Conservation (phyloP, 2,888 invertebrate genomes). For the Antheraea assamensis region DNA sequence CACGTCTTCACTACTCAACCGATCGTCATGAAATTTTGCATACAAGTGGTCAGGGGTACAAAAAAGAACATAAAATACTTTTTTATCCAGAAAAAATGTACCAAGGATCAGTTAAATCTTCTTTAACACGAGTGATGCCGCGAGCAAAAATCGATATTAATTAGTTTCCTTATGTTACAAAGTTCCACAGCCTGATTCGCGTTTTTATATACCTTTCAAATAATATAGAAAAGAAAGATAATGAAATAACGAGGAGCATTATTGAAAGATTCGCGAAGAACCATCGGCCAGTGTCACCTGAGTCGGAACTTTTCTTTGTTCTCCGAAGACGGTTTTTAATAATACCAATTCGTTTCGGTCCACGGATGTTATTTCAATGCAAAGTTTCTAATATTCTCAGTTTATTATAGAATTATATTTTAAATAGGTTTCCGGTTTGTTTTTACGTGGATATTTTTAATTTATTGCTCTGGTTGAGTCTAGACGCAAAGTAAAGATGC, state of each 20-base stretch:
- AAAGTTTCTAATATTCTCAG: constrained; percentile 12
- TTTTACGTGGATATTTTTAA: background rate
- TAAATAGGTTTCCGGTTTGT: too few relatives aligned
- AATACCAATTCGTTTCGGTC: constrained; percentile 43
- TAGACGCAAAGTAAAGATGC: too few relatives aligned
- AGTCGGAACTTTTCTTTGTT: constrained; percentile 41
- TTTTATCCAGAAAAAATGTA: too few relatives aligned
- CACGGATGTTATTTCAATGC: constrained; percentile 24
- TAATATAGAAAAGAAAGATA: background rate
- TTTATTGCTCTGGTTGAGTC: background rate
- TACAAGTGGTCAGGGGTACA: too few relatives aligned
- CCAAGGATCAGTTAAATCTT: too few relatives aligned
- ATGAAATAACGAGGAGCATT: background rate
- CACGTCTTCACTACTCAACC: too few relatives aligned
- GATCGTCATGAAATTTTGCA: too few relatives aligned
- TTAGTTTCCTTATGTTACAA: background rate
- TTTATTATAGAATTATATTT: background rate
- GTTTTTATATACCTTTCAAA: background rate
- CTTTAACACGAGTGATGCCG: background rate
- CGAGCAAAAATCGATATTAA: background rate
- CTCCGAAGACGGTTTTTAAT: constrained; percentile 40
- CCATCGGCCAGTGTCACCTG: constrained; percentile 35
- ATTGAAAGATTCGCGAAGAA: background rate
- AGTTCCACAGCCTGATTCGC: background rate
- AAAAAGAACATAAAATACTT: too few relatives aligned